phyloP scores from a whole-genome alignment of 2,888 invertebrate species.

The Pammene aurita region DNA sequence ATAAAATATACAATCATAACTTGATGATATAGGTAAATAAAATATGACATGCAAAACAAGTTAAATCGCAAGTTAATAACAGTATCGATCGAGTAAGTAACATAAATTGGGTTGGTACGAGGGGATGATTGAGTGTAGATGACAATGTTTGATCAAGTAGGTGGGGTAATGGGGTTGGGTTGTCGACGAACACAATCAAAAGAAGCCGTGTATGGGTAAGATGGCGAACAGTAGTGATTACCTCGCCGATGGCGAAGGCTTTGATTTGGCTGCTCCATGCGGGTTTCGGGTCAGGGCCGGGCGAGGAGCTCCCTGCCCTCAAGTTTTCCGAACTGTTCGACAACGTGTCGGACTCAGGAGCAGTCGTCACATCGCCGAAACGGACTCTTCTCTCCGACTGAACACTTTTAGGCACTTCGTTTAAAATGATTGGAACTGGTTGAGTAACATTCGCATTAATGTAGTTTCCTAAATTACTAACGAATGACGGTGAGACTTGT shows the following conservation, averaged over 20 bases:
- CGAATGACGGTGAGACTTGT: slow-evolving; percentile 58
- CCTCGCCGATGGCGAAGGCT: slow-evolving; percentile 83
- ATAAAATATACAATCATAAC: slow-evolving; percentile 51
- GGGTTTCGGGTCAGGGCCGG: slow-evolving; percentile 72
- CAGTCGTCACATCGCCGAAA: slow-evolving; percentile 77
- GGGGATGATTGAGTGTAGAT: slow-evolving; percentile 58
- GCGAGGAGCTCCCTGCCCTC: slow-evolving; percentile 69
- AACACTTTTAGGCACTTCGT: slow-evolving; percentile 68
- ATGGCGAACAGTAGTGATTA: slow-evolving; percentile 79
- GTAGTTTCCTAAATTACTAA: slow-evolving; percentile 66
- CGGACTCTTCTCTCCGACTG: slow-evolving; percentile 79
- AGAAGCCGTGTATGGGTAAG: slow-evolving; percentile 76
- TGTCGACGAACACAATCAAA: slow-evolving; percentile 82
- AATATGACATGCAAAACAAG: slow-evolving; percentile 78
- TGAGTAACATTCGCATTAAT: slow-evolving; percentile 71
- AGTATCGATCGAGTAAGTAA: slow-evolving; percentile 62
- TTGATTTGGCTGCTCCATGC: slow-evolving; percentile 81
- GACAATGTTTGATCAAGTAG: slow-evolving; percentile 67
- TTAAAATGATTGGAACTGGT: slow-evolving; percentile 56
- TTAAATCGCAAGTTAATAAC: slow-evolving; percentile 75
- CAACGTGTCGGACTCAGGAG: slow-evolving; percentile 68
- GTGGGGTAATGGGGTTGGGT: slow-evolving; percentile 58
- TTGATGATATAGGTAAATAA: slow-evolving; percentile 63
- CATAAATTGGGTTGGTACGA: slow-evolving; percentile 68
- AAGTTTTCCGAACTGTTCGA: slow-evolving; percentile 68